A percentile compares a stretch with the other conserved stretches of the same genome.
Evolutionary conservation across 2,797 vertebrate species (phyloP).

Genomic region (Protosalanx chinensis): DNA sequence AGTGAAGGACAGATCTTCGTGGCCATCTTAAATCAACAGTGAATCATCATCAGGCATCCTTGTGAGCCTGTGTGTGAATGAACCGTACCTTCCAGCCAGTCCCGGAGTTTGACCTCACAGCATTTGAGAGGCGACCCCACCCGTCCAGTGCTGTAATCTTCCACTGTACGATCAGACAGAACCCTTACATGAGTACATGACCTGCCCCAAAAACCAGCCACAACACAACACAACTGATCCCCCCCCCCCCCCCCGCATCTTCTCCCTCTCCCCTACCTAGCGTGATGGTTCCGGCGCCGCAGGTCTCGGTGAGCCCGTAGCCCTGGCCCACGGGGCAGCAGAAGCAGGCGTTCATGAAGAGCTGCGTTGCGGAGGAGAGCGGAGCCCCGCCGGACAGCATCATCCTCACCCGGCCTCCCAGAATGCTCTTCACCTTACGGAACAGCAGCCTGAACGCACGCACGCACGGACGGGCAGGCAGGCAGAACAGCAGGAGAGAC

Average conservation of each 20-base stretch:
- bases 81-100: constrained; percentile 91
- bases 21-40: background rate
- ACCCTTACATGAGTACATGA: background rate
- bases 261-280: constrained; percentile 75
- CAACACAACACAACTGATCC: too few relatives aligned
- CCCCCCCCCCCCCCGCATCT: background rate
- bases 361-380: constrained; percentile 87
- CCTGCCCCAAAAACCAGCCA: too few relatives aligned
- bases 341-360: constrained; percentile 99
- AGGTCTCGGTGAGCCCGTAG: constrained; percentile 95
- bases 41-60: background rate
- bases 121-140: constrained; percentile 96
- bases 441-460: constrained; percentile 79
- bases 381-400: constrained; percentile 97
- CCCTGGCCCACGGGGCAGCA: constrained; percentile 97
- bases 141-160: constrained; percentile 89
- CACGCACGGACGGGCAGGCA: too few relatives aligned
- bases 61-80: background rate
- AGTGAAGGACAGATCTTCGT: background rate
- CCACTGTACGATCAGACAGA: constrained; percentile 55
- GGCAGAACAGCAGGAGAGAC: constrained; percentile 8
- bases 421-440: constrained; percentile 87
- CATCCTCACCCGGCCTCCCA: constrained; percentile 92
- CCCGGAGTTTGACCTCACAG: constrained; percentile 88
- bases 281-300: constrained; percentile 94